Evolutionary conservation across 2,888 invertebrate genomes (phyloP), one percentile per base, ranked within the genome.

Genomic region (Luperina testacea): DNA sequence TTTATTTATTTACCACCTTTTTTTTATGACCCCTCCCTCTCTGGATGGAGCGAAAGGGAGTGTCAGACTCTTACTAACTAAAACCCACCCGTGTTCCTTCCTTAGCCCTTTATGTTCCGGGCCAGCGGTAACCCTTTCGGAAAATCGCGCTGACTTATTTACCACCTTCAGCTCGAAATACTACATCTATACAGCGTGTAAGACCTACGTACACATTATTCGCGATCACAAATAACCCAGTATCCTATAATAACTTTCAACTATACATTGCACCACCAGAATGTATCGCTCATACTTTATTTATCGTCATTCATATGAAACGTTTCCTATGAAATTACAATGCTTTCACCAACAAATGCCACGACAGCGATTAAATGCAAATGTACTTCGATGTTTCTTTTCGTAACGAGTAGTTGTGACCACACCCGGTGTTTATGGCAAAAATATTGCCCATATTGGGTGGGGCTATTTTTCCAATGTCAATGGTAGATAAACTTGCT

Each of bases 281-380:
- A 72, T 61, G 42, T 53, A 64, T 75, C 57, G 64, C 67, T 77
- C 77, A 78, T 81, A 70, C 65, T 71, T 77, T 74, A 81, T 74
- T 84, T 83, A 88, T 87, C 81, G 72, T 38, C 72, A 74, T 79
- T 65, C 82, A 77, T 84, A 79, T 81, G 72, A 73, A 77, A 27
- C 78, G 65, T 85, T 87, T 83, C 87, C 83, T 86, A 82, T 87
- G 78, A 84, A 85, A 85, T 87, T 83, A 87, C 82, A 84, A 78
- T 81, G 78, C 93, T 94, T 94, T 94, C 94, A 90, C 94, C 83
- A 81, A 84, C 90, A 92, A 93, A 94, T 93, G 92, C 90, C 92
- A 90, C 92, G 92, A 83, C 72, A 74, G 64, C 91, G 92, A 94
- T 94, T 94, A 94, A 92, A 94, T 93, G 92, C 87, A 90, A 92